Evolutionary conservation across 2,113 vertebrate genomes (phyloP), one percentile per base, ranked within the genome.

Genomic region (Motacilla tschutschensis): DNA sequence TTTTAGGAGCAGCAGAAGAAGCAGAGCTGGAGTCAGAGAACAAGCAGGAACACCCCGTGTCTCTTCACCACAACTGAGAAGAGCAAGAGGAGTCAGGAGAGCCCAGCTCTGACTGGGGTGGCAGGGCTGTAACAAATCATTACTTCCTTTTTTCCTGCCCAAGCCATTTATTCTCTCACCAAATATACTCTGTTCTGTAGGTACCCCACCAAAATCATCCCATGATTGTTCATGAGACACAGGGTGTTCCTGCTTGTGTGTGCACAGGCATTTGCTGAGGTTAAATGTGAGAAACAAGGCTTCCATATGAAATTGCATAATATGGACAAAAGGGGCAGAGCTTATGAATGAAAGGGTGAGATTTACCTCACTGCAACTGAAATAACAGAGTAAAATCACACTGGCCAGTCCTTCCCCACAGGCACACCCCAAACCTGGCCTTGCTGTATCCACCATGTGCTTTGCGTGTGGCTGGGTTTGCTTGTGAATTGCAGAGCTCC

Each of bases 141-240:
- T 33, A 33, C 33, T 33, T 33, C 33, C 33, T 33, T 33, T 33
- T 33, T 33, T 33, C 33, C 33, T 33, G 33, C 33, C 33, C 33
- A 33, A 33, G 33, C 33, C 33, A 33, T 33, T 33, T 33, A 33
- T 33, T 33, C 33, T 33, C 33, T 33, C 33, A 33, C 33, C 33
- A 33, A 33, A 33, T 33, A 33, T 33, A 33, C 33, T 33, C 33
- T 33, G 6, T 33, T 33, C 33, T 33, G 33, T 33, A 33, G 33
- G 33, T 33, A 33, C 33, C 33, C 33, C 33, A 33, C 33, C 33
- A 33, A 33, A 33, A 33, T 33, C 33, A 33, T 33, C 33, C 33
- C 33, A 33, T 33, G 33, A 33, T 33, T 33, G 33, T 33, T 33
- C 33, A 33, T 7, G 33, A 48, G 14, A 46, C 0, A 0, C 0